phyloP scores from a whole-genome alignment of 2,113 vertebrate genomes.

The Ancistrus triradiatus region DNA sequence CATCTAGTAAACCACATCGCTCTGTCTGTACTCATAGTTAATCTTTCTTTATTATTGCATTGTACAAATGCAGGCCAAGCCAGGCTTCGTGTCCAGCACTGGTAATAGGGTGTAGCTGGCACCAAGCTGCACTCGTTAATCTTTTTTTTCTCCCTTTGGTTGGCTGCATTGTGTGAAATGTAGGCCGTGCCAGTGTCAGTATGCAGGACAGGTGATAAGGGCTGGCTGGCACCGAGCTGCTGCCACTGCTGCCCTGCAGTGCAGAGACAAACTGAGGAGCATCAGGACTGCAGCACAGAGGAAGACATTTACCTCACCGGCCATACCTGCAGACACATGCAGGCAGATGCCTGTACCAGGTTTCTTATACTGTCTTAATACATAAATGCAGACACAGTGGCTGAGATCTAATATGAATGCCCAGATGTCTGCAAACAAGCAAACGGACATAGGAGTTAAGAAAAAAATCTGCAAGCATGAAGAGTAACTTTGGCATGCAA shows the following conservation, averaged over 20 bases:
- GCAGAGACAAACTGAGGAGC: conserved; percentile 34
- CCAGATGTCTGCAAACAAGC: too few species aligned
- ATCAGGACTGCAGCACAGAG: conserved; percentile 26
- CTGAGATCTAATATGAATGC: too few species aligned
- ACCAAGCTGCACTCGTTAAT: neutral
- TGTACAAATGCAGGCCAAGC: neutral
- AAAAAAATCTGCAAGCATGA: neutral
- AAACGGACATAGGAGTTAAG: too few species aligned
- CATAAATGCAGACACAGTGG: too few species aligned
- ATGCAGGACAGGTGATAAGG: conserved; percentile 30
- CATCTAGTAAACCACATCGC: neutral
- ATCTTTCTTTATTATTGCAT: neutral
- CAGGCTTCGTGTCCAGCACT: neutral
- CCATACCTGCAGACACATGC: conserved; percentile 5
- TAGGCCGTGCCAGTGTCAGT: conserved; percentile 15
- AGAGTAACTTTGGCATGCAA: conserved; percentile 28
- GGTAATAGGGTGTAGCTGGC: conserved; percentile 16
- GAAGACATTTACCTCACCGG: conserved; percentile 1
- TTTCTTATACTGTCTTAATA: too few species aligned
- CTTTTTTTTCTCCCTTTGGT: neutral
- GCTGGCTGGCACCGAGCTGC: conserved; percentile 26
- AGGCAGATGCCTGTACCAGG: too few species aligned
- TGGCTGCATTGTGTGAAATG: neutral
- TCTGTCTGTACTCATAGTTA: neutral
- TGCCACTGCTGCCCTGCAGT: conserved; percentile 44